Conservation (phyloP, 2,888 invertebrate genomes). For the Lasiommata megera region DNA sequence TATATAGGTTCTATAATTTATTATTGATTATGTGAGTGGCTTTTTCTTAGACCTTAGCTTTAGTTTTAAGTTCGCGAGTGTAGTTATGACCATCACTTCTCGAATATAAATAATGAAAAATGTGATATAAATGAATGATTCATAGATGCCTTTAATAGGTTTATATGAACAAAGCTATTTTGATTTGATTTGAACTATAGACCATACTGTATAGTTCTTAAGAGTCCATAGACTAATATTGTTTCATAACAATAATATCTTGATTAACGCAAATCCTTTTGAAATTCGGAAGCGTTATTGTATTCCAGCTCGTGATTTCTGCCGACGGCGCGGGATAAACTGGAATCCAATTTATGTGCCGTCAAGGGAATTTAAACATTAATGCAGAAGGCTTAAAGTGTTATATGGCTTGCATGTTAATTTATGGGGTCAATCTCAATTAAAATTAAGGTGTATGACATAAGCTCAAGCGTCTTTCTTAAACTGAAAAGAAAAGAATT, state of each 20-base stretch:
- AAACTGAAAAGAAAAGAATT: too few relatives aligned
- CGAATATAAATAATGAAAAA: too few relatives aligned
- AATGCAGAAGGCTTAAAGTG: slow-evolving; percentile 33
- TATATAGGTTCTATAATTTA: too few relatives aligned
- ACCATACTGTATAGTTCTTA: too few relatives aligned
- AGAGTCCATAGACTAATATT: not conserved
- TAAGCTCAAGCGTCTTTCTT: slow-evolving; percentile 12
- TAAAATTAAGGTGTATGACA: slow-evolving; percentile 36
- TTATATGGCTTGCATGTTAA: slow-evolving; percentile 32
- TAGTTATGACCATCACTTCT: too few relatives aligned
- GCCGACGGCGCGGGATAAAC: slow-evolving; percentile 53
- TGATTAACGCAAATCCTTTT: slow-evolving; percentile 50
- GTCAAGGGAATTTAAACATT: slow-evolving; percentile 41
- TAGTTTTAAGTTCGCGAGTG: too few relatives aligned
- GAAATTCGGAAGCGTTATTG: slow-evolving; percentile 44
- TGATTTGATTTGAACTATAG: too few relatives aligned
- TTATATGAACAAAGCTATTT: too few relatives aligned
- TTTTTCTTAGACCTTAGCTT: too few relatives aligned
- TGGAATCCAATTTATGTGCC: slow-evolving; percentile 47
- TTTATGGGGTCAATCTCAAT: slow-evolving; percentile 40
- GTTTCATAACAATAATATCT: slow-evolving; percentile 39
- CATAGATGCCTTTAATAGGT: too few relatives aligned
- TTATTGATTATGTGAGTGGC: too few relatives aligned
- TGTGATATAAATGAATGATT: too few relatives aligned
- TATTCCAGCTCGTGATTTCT: slow-evolving; percentile 52